Evolutionary conservation across 2,888 invertebrate genomes (phyloP).

Genomic region (Tetropium fuscum): DNA sequence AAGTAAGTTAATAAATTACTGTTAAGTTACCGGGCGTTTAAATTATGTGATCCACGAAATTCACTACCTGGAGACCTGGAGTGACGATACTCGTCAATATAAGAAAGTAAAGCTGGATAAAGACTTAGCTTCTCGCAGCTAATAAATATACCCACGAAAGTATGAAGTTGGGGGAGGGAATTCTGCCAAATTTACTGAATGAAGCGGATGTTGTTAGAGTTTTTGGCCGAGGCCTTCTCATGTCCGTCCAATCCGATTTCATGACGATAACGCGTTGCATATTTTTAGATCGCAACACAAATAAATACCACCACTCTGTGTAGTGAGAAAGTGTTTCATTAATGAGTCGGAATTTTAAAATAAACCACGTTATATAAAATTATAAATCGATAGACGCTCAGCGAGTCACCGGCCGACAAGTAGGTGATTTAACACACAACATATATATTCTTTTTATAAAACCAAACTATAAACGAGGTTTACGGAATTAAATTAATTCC

Average conservation of each 20-base stretch:
- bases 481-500: no score
- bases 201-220: slow-evolving; percentile 18
- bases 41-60: no score
- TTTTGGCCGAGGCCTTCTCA: slow-evolving; percentile 11
- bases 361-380: slow-evolving; percentile 19
- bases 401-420: not conserved
- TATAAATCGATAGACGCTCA: slow-evolving; percentile 9
- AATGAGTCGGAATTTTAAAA: slow-evolving; percentile 21
- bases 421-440: not conserved
- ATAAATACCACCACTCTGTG: slow-evolving; percentile 1
- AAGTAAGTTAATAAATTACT: no score
- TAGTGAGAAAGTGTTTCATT: slow-evolving; percentile 17
- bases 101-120: no score
- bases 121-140: no score
- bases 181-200: slow-evolving; percentile 19
- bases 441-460: no score
- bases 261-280: slow-evolving; percentile 11
- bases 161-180: no score
- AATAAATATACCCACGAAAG: no score
- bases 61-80: no score
- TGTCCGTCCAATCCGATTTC: slow-evolving; percentile 16
- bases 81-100: no score
- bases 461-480: no score
- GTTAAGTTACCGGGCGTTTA: no score
- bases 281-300: slow-evolving; percentile 17